Evolutionary conservation across 2,797 vertebrate species (phyloP).

Genomic region (Catostomus latipinnis): DNA sequence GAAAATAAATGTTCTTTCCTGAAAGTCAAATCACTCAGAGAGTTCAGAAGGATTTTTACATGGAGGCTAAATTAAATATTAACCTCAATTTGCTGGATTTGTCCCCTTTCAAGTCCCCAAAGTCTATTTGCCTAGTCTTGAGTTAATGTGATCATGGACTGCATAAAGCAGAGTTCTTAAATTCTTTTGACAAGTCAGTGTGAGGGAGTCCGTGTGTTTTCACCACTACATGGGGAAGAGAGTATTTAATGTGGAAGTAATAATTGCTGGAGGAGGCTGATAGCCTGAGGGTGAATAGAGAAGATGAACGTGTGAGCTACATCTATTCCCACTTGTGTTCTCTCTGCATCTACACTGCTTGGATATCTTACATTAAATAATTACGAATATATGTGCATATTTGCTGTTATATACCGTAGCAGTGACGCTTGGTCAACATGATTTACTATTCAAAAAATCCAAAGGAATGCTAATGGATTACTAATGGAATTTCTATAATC

Average conservation of each 20-base stretch:
- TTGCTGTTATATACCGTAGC: too few relatives aligned
- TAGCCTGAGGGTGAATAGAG: constrained; percentile 20
- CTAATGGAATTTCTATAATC: too few relatives aligned
- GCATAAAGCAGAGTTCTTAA: not conserved
- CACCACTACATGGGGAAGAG: constrained; percentile 19
- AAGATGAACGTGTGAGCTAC: constrained; percentile 43
- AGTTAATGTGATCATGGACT: constrained; percentile 16
- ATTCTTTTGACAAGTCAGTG: not conserved
- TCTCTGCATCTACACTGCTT: not conserved
- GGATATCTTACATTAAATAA: not conserved
- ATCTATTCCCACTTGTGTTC: not conserved
- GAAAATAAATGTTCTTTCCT: not conserved
- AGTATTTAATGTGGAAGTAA: constrained; percentile 43
- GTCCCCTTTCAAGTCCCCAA: constrained; percentile 16
- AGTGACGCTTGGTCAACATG: too few relatives aligned
- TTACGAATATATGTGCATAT: too few relatives aligned
- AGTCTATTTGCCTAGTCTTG: constrained; percentile 4
- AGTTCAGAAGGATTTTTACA: constrained; percentile 5
- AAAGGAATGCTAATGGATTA: too few relatives aligned
- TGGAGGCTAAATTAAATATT: constrained; percentile 17
- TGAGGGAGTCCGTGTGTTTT: constrained; percentile 42
- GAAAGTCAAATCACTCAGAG: not conserved
- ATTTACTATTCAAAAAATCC: too few relatives aligned
- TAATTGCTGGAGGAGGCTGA: constrained; percentile 41
- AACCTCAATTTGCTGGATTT: constrained; percentile 29